Evolutionary conservation across 2,797 vertebrate species (phyloP).

Genomic region (Prunella strophiata): DNA sequence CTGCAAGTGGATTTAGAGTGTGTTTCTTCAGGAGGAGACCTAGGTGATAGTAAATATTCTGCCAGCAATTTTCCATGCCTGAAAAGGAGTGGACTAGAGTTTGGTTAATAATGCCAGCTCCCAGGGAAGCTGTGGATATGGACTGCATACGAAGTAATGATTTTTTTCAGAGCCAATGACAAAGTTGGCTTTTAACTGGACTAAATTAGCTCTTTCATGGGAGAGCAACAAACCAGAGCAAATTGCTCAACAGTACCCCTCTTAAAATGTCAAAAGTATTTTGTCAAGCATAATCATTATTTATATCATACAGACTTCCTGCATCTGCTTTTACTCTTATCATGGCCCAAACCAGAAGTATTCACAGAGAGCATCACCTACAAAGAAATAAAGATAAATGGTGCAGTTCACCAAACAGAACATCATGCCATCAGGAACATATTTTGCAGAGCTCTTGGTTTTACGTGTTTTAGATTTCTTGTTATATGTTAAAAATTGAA

Average conservation of each 20-base stretch:
- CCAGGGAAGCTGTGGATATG: not conserved
- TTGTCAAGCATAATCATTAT: slow-evolving; percentile 47
- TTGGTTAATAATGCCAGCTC: not conserved
- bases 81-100: not conserved
- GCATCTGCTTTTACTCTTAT: slow-evolving; percentile 20
- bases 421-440: not conserved
- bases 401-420: not conserved
- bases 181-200: not conserved
- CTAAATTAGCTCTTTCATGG: slow-evolving; percentile 43
- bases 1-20: not conserved
- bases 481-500: slow-evolving; percentile 30
- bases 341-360: not conserved
- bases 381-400: slow-evolving; percentile 44
- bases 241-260: slow-evolving; percentile 36
- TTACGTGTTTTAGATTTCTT: not conserved
- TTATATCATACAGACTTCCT: slow-evolving; percentile 32
- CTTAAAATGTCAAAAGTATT: slow-evolving; percentile 59
- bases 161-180: slow-evolving; percentile 27
- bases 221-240: slow-evolving; percentile 54
- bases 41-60: not conserved
- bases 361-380: not conserved
- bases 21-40: not conserved
- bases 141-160: not conserved
- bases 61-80: not conserved
- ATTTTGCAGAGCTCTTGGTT: not conserved